Conservation (phyloP, 1,140 invertebrate genomes). For the Eubasilissa regina region DNA sequence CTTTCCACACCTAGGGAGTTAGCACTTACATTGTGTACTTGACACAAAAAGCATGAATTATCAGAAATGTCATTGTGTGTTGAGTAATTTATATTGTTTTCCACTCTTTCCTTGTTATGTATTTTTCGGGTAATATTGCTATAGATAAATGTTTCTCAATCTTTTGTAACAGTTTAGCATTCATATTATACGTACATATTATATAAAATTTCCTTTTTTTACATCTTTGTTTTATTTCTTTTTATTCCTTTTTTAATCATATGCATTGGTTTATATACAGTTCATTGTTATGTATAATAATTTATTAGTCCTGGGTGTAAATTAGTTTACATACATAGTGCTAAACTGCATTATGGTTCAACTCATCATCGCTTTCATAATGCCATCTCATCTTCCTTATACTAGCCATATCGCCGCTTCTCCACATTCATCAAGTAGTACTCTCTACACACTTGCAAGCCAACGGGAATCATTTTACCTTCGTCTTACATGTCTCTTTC, state of each 20-base stretch:
- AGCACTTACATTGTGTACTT: background rate
- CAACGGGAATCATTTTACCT: slow-evolving; percentile 54
- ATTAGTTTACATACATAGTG: slow-evolving; percentile 60
- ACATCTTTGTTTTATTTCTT: slow-evolving; percentile 43
- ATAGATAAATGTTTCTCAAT: slow-evolving; percentile 24
- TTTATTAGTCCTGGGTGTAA: slow-evolving; percentile 61
- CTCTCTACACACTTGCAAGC: slow-evolving; percentile 55
- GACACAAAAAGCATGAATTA: slow-evolving; percentile 1
- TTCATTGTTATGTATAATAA: slow-evolving; percentile 54
- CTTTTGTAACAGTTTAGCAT: slow-evolving; percentile 42
- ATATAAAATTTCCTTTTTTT: slow-evolving; percentile 42
- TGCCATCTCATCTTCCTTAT: slow-evolving; percentile 59
- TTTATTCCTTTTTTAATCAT: slow-evolving; percentile 27
- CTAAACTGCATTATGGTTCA: slow-evolving; percentile 60
- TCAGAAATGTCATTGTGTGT: slow-evolving; percentile 25
- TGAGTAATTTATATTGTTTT: slow-evolving; percentile 26
- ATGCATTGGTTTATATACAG: slow-evolving; percentile 30
- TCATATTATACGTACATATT: slow-evolving; percentile 24
- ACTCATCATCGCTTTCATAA: slow-evolving; percentile 59
- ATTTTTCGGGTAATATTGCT: slow-evolving; percentile 37
- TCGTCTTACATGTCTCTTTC: slow-evolving; percentile 30
- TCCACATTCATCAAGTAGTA: slow-evolving; percentile 57
- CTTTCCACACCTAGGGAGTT: slow-evolving; percentile 3
- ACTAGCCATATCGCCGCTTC: slow-evolving; percentile 52
- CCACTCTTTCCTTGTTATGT: slow-evolving; percentile 33